A percentile compares a stretch with the other conserved stretches of the same genome.
Conservation (phyloP, 2,797 vertebrate species). For the Lycodopsis pacificus region DNA sequence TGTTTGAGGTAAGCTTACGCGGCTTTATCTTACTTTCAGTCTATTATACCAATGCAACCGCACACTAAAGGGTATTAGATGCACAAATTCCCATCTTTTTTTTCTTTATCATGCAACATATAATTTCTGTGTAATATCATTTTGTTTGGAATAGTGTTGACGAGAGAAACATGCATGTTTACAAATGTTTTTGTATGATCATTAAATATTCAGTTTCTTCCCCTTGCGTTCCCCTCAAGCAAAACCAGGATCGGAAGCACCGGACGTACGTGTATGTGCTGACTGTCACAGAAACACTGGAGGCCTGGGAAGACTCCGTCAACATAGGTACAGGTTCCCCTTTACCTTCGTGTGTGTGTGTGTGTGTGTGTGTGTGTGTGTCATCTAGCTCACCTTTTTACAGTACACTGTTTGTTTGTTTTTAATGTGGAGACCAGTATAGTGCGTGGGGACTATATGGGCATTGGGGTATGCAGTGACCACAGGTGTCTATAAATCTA, state of each 20-base stretch:
- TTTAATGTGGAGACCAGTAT: conserved; percentile 27
- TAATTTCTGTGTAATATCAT: not conserved
- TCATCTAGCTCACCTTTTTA: not conserved
- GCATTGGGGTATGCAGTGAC: conserved; percentile 34
- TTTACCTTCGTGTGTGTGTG: not conserved
- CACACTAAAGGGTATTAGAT: not conserved
- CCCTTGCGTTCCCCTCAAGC: conserved; percentile 77
- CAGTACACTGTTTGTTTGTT: not conserved
- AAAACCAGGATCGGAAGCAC: conserved; percentile 98
- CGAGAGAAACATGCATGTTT: not conserved
- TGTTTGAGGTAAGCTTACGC: conserved; percentile 92
- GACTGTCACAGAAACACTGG: conserved; percentile 96
- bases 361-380: not conserved
- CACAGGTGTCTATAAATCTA: conserved; percentile 64
- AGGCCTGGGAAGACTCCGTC: conserved; percentile 98
- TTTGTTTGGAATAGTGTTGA: not conserved
- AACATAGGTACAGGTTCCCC: conserved; percentile 89
- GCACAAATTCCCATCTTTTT: no score
- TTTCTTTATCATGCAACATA: not conserved
- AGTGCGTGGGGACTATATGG: conserved; percentile 6
- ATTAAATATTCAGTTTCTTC: conserved; percentile 14
- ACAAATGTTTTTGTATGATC: not conserved
- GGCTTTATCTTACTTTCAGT: not conserved
- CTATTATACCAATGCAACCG: not conserved
- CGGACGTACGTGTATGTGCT: conserved; percentile 97